These are phyloP conservation scores for Azemiops feae DNA, from an alignment of 2,113 vertebrate genomes.

Conservation along the genomic window DNA sequence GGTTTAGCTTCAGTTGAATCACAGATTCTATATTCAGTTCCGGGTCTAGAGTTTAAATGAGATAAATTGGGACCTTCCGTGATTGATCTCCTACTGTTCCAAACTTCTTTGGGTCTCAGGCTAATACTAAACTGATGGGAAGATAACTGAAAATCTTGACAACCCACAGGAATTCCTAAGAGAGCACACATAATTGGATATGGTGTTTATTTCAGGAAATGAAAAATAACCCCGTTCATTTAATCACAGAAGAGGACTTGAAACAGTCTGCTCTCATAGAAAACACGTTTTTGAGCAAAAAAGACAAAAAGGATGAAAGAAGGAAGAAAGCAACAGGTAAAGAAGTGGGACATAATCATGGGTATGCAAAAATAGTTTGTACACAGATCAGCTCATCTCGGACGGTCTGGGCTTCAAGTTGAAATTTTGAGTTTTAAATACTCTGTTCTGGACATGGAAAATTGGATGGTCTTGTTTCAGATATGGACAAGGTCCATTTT, in stretches of 20 bases:
- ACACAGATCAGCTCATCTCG: neutral
- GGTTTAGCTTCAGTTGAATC: neutral
- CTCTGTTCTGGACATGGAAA: neutral
- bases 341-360: neutral
- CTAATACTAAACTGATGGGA: neutral
- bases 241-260: slow-evolving; percentile 91
- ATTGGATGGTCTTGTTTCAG: neutral
- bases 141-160: neutral
- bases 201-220: slow-evolving; percentile 79
- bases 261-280: slow-evolving; percentile 79
- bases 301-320: slow-evolving; percentile 91
- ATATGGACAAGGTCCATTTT: neutral
- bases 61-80: neutral
- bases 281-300: slow-evolving; percentile 72
- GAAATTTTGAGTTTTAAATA: neutral
- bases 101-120: neutral
- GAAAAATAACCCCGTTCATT: slow-evolving; percentile 87
- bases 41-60: neutral
- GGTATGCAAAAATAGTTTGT: neutral
- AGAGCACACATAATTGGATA: neutral
- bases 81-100: neutral
- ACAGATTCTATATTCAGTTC: neutral
- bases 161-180: neutral
- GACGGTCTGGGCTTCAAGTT: neutral
- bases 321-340: slow-evolving; percentile 87